Evolutionary conservation across 1,140 invertebrate species (phyloP).

Genomic region (Magallana ariakensis): DNA sequence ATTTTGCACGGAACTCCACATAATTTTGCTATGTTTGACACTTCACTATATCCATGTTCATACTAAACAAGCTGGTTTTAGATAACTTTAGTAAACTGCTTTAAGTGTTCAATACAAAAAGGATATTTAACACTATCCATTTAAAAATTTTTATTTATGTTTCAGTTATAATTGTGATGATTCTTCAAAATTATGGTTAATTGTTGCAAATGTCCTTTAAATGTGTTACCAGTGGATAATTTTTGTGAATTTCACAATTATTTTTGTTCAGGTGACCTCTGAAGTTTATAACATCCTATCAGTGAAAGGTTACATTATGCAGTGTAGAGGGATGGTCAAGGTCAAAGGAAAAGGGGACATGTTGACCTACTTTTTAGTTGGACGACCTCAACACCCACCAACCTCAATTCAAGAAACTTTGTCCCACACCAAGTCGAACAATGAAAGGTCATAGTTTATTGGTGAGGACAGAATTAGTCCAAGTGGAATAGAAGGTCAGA

Average conservation of each 20-base stretch:
- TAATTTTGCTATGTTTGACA: too few species aligned
- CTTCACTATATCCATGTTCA: too few species aligned
- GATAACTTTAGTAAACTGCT: too few species aligned
- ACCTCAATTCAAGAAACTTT: constrained; percentile 19
- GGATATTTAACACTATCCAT: too few species aligned
- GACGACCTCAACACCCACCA: background rate
- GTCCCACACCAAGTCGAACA: background rate
- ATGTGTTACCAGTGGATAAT: too few species aligned
- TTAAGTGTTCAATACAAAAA: too few species aligned
- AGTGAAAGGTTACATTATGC: constrained; percentile 85
- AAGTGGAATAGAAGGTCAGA: background rate
- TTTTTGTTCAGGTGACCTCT: constrained; percentile 85
- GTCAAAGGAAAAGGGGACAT: constrained; percentile 97
- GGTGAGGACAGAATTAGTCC: background rate
- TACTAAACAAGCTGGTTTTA: too few species aligned
- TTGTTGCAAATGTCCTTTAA: too few species aligned
- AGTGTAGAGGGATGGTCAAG: constrained; percentile 90
- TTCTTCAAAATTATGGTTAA: too few species aligned
- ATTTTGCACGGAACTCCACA: too few species aligned
- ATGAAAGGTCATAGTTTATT: constrained; percentile 7
- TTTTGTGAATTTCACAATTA: background rate
- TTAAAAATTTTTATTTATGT: too few species aligned
- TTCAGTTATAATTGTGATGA: too few species aligned
- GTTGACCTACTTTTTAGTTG: constrained; percentile 91
- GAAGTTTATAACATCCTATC: constrained; percentile 94